Evolutionary conservation across 2,888 invertebrate genomes (phyloP).

Genomic region (Ephialtes manifestator): DNA sequence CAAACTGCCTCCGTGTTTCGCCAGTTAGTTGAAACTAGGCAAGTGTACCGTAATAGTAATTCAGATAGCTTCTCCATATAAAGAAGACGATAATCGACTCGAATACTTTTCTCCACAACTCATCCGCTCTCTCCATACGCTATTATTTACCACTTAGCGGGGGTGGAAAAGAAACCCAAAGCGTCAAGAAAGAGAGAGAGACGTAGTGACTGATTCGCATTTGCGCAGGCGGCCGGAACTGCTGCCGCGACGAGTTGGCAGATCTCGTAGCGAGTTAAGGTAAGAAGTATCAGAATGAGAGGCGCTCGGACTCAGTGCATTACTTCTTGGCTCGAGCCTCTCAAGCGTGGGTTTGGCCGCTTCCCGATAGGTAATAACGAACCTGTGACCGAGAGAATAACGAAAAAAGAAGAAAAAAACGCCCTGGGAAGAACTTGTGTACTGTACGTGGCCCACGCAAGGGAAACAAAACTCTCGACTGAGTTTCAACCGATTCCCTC

Average conservation of each 20-base stretch:
- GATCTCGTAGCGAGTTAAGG: constrained; percentile 6
- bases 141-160: constrained; percentile 67
- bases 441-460: constrained; percentile 66
- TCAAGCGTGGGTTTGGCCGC: constrained; percentile 62
- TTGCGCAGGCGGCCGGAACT: constrained; percentile 64
- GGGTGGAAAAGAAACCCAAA: constrained; percentile 59
- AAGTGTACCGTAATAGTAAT: not conserved
- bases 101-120: constrained; percentile 31
- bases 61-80: constrained; percentile 12
- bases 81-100: constrained; percentile 30
- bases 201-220: constrained; percentile 60
- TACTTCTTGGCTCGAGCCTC: constrained; percentile 40
- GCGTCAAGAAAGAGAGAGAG: constrained; percentile 23
- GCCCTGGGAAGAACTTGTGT: constrained; percentile 42
- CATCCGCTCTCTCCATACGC: constrained; percentile 36
- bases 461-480: constrained; percentile 61
- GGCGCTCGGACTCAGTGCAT: constrained; percentile 38
- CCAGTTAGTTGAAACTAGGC: not conserved
- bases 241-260: constrained; percentile 33
- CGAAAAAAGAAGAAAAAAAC: constrained; percentile 6
- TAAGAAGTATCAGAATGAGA: constrained; percentile 37
- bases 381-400: constrained; percentile 49
- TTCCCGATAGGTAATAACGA: constrained; percentile 66
- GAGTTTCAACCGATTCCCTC: constrained; percentile 64
- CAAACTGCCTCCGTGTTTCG: not conserved